Evolutionary conservation across 2,797 vertebrate species (phyloP), one percentile per base, ranked within the genome.

Genomic region (Mionectes olivaceus): DNA sequence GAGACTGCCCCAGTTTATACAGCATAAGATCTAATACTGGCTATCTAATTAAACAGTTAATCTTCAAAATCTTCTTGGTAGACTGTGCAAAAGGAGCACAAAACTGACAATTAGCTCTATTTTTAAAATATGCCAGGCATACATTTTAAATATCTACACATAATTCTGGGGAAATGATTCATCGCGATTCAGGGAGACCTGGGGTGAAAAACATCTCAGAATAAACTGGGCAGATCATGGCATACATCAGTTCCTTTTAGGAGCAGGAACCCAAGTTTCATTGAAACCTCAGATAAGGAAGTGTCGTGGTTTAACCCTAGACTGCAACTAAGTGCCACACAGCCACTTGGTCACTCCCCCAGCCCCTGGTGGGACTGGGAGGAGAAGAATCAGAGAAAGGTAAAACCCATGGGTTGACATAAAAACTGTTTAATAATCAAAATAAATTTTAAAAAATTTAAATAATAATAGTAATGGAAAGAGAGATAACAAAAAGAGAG

Each of bases 81-180:
- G 87, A 49, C 53, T 88, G 12, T 81, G 67, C 47, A 86, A 65
- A 92, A 90, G 28, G 41, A 93, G 68, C 7, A 12, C 17, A 2
- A 87, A 89, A 39, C 30, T 77, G 81, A 41, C 59, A 94, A 87
- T 90, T 91, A 92, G 3, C 33, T 83, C 41, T 13, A 9, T 21
- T 81, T 88, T 75, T 89, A 12, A 93, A 91, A 79, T 78, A 87
- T 0, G 5, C 9, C 52, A 61, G 65, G 39, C 5, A 5, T 30
- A 41, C 49, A 83, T 90, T 88, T 91, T 70, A 79, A 91, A 90
- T 86, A 90, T 53, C 70, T 3, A 7, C 39, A 52, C 13, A 49
- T 86, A 86, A 86, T 88, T 63, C 46, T 70, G 46, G 70, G 87
- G 70, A 96, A 95, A 77, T 83, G 85, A 94, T 91, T 95, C 85